phyloP scores from a whole-genome alignment of 2,113 vertebrate species.

The Podarcis muralis region DNA sequence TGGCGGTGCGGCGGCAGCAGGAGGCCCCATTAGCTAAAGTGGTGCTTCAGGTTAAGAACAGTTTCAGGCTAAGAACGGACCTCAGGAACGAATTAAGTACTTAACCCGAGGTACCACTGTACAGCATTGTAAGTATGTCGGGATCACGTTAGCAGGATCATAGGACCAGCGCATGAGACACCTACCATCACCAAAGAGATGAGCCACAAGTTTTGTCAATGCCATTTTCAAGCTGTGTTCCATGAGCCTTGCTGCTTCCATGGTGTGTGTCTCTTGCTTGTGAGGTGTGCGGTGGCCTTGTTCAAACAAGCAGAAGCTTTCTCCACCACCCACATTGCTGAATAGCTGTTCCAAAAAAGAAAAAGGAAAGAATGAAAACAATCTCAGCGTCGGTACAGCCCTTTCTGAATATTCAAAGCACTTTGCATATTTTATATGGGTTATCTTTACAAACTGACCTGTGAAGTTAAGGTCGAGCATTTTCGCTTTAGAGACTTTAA shows the following conservation, averaged over 20 bases:
- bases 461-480: background rate
- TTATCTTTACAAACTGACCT: background rate
- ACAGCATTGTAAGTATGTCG: background rate
- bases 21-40: too few relatives aligned
- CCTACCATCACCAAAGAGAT: constrained; percentile 91
- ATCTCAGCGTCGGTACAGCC: background rate
- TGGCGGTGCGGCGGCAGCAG: too few relatives aligned
- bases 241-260: constrained; percentile 91
- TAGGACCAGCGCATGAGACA: background rate
- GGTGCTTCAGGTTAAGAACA: too few relatives aligned
- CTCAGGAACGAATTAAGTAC: too few relatives aligned
- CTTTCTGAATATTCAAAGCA: background rate
- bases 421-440: background rate
- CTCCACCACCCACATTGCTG: constrained; percentile 76
- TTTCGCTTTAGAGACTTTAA: background rate
- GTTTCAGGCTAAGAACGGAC: too few relatives aligned
- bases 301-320: constrained; percentile 87
- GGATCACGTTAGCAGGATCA: background rate
- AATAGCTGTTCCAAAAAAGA: constrained; percentile 81
- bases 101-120: too few relatives aligned
- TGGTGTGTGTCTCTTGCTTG: constrained; percentile 89
- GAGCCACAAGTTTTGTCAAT: constrained; percentile 80
- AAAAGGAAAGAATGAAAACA: constrained; percentile 25
- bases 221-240: constrained; percentile 90
- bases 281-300: constrained; percentile 78